phyloP scores from a whole-genome alignment of 2,113 vertebrate genomes.

The Paratilapia polleni region DNA sequence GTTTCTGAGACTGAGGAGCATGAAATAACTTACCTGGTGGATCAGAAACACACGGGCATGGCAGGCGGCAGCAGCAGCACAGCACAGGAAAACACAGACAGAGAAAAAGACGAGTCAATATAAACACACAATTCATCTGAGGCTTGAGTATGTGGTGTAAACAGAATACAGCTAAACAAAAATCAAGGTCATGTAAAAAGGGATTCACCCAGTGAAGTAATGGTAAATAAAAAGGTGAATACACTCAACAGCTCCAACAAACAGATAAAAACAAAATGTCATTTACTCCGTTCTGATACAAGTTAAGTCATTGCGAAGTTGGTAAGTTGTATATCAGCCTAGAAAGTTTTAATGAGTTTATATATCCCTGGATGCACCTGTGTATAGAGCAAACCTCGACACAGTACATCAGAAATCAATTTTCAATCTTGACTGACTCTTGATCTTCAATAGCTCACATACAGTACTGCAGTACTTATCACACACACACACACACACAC shows the following conservation, averaged over 20 bases:
- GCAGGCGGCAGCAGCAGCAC: background rate
- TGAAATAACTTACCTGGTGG: constrained; percentile 63
- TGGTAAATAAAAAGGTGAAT: background rate
- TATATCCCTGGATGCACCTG: constrained; percentile 37
- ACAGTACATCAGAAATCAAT: constrained; percentile 61
- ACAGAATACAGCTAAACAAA: constrained; percentile 4
- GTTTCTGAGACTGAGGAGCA: constrained; percentile 33
- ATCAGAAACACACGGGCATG: constrained; percentile 4
- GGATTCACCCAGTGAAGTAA: background rate
- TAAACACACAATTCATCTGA: background rate
- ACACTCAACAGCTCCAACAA: background rate
- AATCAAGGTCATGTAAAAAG: constrained; percentile 14
- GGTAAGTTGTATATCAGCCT: background rate
- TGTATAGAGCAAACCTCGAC: constrained; percentile 6
- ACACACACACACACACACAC: no score
- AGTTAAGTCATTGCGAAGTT: background rate
- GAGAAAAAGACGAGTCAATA: constrained; percentile 30
- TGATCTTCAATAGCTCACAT: constrained; percentile 54
- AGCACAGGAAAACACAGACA: constrained; percentile 11
- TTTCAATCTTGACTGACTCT: constrained; percentile 62
- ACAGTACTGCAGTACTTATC: constrained; percentile 45
- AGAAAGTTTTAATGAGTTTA: constrained; percentile 58
- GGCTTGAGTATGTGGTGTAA: constrained; percentile 12
- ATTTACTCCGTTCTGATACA: background rate
- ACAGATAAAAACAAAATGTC: background rate